Percentiles rank a stretch among this genome's conserved stretches.
Evolutionary conservation across 1,140 invertebrate species (phyloP).

Genomic region (Ladona fulva): DNA sequence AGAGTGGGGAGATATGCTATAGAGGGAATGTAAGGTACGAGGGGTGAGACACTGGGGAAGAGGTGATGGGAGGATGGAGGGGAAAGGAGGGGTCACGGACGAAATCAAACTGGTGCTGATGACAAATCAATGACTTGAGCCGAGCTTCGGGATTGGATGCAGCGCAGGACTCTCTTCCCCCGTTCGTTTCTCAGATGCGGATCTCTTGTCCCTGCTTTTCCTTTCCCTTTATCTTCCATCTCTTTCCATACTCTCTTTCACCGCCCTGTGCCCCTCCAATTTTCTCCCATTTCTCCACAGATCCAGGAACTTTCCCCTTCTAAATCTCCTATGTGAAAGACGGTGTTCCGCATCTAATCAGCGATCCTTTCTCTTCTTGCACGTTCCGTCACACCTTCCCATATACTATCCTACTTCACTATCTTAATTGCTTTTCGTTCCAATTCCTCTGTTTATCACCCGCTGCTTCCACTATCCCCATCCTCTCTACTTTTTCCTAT

Average conservation of each 20-base stretch:
- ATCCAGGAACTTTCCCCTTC: too few species aligned
- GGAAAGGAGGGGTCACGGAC: not conserved
- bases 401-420: too few species aligned
- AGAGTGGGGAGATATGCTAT: not conserved
- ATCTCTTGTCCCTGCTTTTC: not conserved
- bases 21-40: not conserved
- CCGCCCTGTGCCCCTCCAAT: not conserved
- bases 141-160: not conserved
- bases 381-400: too few species aligned
- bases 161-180: not conserved
- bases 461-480: too few species aligned
- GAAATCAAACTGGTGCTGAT: slow-evolving; percentile 9
- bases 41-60: not conserved
- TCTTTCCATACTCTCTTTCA: not conserved
- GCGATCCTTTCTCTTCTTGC: too few species aligned
- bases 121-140: slow-evolving; percentile 5
- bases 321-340: too few species aligned
- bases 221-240: not conserved
- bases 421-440: too few species aligned
- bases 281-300: not conserved
- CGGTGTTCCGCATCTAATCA: too few species aligned
- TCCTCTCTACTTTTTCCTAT: too few species aligned
- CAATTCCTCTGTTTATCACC: too few species aligned
- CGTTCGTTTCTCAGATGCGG: not conserved
- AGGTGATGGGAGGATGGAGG: not conserved